Percentiles rank a stretch among this genome's conserved stretches.
Conservation (phyloP, 2,888 invertebrate genomes). For the Microctonus aethiopoides region DNA sequence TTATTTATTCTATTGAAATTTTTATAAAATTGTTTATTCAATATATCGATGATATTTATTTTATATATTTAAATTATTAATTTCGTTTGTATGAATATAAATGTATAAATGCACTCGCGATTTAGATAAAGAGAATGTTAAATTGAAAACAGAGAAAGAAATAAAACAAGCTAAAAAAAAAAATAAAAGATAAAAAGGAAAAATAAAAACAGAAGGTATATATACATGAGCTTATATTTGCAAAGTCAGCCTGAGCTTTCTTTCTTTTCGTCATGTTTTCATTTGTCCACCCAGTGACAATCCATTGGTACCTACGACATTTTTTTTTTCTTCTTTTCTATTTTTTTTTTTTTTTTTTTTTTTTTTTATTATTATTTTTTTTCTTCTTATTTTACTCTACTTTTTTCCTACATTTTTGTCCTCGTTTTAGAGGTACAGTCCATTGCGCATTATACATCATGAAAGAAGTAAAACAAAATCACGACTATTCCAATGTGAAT, state of each 20-base stretch:
- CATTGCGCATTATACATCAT: neutral
- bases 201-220: too few relatives aligned
- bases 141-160: neutral
- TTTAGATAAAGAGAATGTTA: neutral
- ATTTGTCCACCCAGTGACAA: conserved; percentile 3
- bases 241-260: neutral
- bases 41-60: neutral
- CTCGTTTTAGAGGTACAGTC: neutral
- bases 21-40: neutral
- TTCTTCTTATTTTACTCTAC: neutral
- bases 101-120: neutral
- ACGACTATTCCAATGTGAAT: neutral
- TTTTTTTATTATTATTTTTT: neutral
- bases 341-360: neutral
- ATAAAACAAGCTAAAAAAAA: neutral
- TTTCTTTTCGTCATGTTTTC: conserved; percentile 7
- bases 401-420: neutral
- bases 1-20: too few relatives aligned
- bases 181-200: too few relatives aligned
- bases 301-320: neutral
- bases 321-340: neutral
- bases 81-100: neutral
- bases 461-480: neutral
- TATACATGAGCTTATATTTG: neutral
- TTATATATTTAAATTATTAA: neutral